Conservation (phyloP, 2,888 invertebrate species). For the Mactromeris polynyma region DNA sequence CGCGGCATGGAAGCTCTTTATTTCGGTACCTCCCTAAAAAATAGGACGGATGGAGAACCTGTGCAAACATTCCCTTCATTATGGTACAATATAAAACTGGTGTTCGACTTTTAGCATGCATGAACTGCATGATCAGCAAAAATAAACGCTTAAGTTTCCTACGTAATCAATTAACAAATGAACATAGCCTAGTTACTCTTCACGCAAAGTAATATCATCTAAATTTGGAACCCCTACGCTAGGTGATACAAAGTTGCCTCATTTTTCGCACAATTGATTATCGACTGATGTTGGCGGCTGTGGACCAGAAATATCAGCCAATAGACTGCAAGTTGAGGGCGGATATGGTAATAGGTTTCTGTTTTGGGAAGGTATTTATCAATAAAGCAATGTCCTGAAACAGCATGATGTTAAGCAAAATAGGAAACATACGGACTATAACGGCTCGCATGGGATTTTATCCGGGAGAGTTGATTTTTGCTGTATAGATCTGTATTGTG, state of each 20-base stretch:
- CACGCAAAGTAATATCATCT: background rate
- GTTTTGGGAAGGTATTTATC: background rate
- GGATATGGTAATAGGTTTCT: constrained; percentile 23
- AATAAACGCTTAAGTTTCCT: background rate
- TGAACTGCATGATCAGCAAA: background rate
- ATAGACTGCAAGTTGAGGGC: constrained; percentile 35
- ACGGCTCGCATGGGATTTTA: background rate
- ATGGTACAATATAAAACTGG: too few relatives aligned
- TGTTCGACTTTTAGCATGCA: too few relatives aligned
- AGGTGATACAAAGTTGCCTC: background rate
- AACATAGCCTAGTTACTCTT: background rate
- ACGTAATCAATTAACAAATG: constrained; percentile 4
- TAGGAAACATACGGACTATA: background rate
- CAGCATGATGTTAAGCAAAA: background rate
- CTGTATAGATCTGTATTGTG: background rate
- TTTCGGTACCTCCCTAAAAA: too few relatives aligned
- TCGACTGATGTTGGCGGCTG: background rate
- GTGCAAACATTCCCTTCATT: too few relatives aligned
- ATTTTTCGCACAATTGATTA: background rate
- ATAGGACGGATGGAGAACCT: too few relatives aligned
- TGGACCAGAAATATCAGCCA: constrained; percentile 13
- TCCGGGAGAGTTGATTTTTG: constrained; percentile 1
- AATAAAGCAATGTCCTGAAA: background rate
- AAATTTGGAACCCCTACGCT: background rate
- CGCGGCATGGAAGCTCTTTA: too few relatives aligned